phyloP scores from a whole-genome alignment of 2,888 invertebrate species.

The Calameuta filiformis region DNA sequence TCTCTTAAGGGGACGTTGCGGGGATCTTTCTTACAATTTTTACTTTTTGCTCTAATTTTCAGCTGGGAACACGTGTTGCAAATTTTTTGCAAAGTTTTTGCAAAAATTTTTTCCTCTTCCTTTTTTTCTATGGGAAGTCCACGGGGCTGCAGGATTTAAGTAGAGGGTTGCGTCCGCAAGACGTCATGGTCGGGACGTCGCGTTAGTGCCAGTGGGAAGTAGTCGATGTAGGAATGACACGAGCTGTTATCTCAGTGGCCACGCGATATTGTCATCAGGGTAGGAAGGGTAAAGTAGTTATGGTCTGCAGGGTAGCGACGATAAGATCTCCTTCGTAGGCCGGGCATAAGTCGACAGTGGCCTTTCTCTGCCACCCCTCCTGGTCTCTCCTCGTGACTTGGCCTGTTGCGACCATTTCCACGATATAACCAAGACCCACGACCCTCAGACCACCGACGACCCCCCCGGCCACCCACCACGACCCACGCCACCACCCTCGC shows the following conservation, averaged over 20 bases:
- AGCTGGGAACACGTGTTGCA: no score
- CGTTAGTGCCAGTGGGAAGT: constrained; percentile 31
- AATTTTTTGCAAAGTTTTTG: no score
- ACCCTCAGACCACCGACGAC: background rate
- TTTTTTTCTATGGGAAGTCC: background rate
- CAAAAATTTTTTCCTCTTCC: background rate
- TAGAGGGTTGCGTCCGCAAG: background rate
- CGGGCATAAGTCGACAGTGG: constrained; percentile 56
- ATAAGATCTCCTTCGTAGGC: constrained; percentile 54
- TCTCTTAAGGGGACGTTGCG: no score
- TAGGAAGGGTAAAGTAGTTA: constrained; percentile 46
- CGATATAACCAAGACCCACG: constrained; percentile 16
- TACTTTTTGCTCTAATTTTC: background rate
- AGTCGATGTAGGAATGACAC: constrained; percentile 65
- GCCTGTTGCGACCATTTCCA: constrained; percentile 34
- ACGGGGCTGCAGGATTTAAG: background rate
- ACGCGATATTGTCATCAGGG: constrained; percentile 67
- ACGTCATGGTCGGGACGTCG: background rate
- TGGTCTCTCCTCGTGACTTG: constrained; percentile 54
- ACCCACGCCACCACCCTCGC: constrained; percentile 37
- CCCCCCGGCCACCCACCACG: constrained; percentile 29
- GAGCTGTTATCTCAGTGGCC: constrained; percentile 64
- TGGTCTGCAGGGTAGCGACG: constrained; percentile 27
- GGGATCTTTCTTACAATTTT: background rate
- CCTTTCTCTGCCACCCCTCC: constrained; percentile 59